phyloP scores from a whole-genome alignment of 1,140 invertebrate genomes.

The Drosophila biarmipes region DNA sequence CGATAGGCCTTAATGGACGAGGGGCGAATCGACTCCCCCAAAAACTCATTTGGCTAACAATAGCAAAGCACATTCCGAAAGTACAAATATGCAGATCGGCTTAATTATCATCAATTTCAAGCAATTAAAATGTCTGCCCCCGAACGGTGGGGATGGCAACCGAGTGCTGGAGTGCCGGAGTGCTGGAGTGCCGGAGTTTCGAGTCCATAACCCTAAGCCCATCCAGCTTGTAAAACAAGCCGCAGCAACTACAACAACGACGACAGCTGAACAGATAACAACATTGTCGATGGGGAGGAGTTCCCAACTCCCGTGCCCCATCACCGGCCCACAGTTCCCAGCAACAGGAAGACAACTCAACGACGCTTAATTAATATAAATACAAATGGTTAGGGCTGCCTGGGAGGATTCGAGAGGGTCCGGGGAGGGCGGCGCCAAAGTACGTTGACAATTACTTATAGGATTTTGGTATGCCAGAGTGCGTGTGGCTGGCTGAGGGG shows the following conservation, averaged over 20 bases:
- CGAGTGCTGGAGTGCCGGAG: background rate
- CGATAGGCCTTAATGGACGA: conserved; percentile 58
- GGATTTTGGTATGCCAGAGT: conserved; percentile 71
- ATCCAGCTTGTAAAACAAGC: conserved; percentile 75
- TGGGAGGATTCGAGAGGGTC: conserved; percentile 2
- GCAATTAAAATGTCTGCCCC: conserved; percentile 77
- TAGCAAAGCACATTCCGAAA: conserved; percentile 50
- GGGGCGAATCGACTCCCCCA: conserved; percentile 11
- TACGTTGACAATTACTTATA: conserved; percentile 81
- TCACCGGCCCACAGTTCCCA: background rate
- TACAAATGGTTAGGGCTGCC: conserved; percentile 58
- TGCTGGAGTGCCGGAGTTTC: conserved; percentile 1
- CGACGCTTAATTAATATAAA: conserved; percentile 82
- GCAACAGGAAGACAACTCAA: conserved; percentile 75
- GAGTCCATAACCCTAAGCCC: conserved; percentile 59
- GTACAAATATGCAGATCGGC: conserved; percentile 79
- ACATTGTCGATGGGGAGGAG: conserved; percentile 57
- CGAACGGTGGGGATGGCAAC: conserved; percentile 9
- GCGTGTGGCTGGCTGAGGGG: conserved; percentile 18
- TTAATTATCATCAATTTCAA: conserved; percentile 81
- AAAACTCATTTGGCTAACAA: conserved; percentile 68
- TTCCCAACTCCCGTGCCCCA: background rate
- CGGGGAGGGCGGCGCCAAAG: conserved; percentile 61
- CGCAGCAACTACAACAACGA: conserved; percentile 58
- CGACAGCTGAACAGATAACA: conserved; percentile 78